Percentiles rank a stretch among this genome's conserved stretches.
These are phyloP conservation scores for Phengaris arion DNA, from an alignment of 2,888 invertebrate genomes.

Conservation along the genomic window DNA sequence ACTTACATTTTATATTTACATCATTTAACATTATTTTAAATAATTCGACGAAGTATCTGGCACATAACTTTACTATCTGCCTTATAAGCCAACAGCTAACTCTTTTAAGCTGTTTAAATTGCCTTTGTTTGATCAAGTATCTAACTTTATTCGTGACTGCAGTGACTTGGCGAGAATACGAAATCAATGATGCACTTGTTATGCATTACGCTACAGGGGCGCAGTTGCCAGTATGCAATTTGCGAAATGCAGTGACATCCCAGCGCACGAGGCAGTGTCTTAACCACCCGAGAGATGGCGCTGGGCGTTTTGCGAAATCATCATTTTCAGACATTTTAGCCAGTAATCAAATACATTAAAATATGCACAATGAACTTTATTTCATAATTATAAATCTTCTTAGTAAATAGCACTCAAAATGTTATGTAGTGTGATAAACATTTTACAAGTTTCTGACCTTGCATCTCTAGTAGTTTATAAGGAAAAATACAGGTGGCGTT, in stretches of 20 bases:
- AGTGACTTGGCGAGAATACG: not conserved
- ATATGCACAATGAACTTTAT: no score
- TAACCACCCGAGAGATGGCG: slow-evolving; percentile 65
- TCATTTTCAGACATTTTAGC: not conserved
- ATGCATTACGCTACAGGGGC: slow-evolving; percentile 40
- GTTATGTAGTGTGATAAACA: not conserved
- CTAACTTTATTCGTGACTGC: not conserved
- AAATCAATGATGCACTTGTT: slow-evolving; percentile 20
- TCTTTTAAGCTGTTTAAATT: not conserved
- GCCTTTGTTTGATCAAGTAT: not conserved
- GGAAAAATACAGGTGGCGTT: slow-evolving; percentile 19
- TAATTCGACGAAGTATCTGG: no score
- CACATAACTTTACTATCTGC: not conserved
- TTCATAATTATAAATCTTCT: no score
- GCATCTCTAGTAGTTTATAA: not conserved
- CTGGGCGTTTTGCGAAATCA: slow-evolving; percentile 29
- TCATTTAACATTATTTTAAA: not conserved
- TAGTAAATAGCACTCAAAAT: no score
- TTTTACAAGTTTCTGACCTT: not conserved
- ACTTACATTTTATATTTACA: not conserved
- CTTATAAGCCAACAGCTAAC: no score
- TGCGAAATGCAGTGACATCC: slow-evolving; percentile 47
- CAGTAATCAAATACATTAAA: not conserved
- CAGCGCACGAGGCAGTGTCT: slow-evolving; percentile 44
- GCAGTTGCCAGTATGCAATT: slow-evolving; percentile 46